phyloP scores from a whole-genome alignment of 2,888 invertebrate genomes.

The Quadroppia sp. region DNA sequence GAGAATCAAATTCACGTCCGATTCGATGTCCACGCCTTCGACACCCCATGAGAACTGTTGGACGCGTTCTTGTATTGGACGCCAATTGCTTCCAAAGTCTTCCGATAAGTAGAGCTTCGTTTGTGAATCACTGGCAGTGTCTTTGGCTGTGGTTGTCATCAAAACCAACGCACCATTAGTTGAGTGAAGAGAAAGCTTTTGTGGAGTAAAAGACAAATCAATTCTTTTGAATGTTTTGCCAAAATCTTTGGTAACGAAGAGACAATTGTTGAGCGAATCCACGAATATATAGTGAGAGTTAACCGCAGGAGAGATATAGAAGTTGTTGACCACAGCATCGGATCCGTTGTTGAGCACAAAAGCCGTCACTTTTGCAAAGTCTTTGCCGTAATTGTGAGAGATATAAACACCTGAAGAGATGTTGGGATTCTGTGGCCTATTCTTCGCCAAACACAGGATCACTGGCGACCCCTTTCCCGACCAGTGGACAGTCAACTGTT shows the following conservation, averaged over 20 bases:
- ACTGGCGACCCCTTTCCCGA: conserved; percentile 80
- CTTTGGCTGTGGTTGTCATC: conserved; percentile 15
- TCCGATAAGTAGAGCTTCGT: conserved; percentile 69
- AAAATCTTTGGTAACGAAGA: conserved; percentile 72
- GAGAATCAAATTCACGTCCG: conserved; percentile 49
- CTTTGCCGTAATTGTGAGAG: conserved; percentile 79
- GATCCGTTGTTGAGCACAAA: conserved; percentile 31
- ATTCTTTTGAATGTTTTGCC: conserved; percentile 64
- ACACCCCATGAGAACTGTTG: conserved; percentile 68
- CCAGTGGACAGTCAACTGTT: conserved; percentile 87
- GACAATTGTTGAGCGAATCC: conserved; percentile 68
- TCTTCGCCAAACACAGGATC: conserved; percentile 77
- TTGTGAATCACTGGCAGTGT: conserved; percentile 31
- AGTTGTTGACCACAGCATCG: conserved; percentile 67
- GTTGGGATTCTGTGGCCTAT: conserved; percentile 51
- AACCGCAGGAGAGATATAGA: conserved; percentile 75
- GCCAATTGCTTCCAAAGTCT: conserved; percentile 71
- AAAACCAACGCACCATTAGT: conserved; percentile 50
- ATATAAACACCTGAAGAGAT: conserved; percentile 71
- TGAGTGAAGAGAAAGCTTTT: conserved; percentile 71
- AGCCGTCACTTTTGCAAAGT: conserved; percentile 57
- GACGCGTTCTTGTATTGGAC: conserved; percentile 65
- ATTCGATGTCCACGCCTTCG: conserved; percentile 47
- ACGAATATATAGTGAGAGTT: conserved; percentile 79
- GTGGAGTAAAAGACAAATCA: conserved; percentile 69